Conservation (phyloP, 1,140 invertebrate genomes). For the Liolophura sinensis region DNA sequence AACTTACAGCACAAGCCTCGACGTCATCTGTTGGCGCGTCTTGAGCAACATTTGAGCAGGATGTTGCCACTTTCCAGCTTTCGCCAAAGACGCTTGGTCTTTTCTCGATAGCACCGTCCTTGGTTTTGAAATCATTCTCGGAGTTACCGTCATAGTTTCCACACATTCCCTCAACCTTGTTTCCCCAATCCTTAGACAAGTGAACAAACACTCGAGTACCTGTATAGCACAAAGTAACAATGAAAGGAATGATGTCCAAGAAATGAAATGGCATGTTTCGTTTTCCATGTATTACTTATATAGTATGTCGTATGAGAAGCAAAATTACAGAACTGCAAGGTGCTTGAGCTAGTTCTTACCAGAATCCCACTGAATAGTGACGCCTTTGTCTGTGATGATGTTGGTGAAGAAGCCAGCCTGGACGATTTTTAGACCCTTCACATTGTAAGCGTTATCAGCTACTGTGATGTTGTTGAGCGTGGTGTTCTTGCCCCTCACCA, state of each 20-base stretch:
- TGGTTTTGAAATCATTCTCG: too few species aligned
- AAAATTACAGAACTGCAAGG: too few species aligned
- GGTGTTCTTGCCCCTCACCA: conserved; percentile 13
- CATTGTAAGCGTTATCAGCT: conserved; percentile 5
- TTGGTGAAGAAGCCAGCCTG: conserved; percentile 6
- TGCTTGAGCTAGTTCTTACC: conserved; percentile 23
- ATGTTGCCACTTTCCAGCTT: too few species aligned
- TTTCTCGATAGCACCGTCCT: too few species aligned
- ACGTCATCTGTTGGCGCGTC: too few species aligned
- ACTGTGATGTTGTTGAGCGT: conserved; percentile 6
- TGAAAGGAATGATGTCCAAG: too few species aligned
- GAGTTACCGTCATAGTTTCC: conserved; percentile 83
- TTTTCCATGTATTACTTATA: too few species aligned
- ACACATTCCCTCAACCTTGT: conserved; percentile 77
- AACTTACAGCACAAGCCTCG: too few species aligned
- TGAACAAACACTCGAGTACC: conserved; percentile 28
- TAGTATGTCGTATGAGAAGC: too few species aligned
- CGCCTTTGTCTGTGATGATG: conserved; percentile 6
- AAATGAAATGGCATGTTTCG: too few species aligned
- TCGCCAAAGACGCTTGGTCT: too few species aligned
- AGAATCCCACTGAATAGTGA: conserved; percentile 23
- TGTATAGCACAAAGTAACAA: not conserved
- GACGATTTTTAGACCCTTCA: conserved; percentile 2
- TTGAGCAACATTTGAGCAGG: too few species aligned
- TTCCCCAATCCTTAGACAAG: conserved; percentile 18